A percentile compares a stretch with the other conserved stretches of the same genome.
These are phyloP conservation scores for Agonopterix arenella DNA, from an alignment of 2,888 invertebrate species.

Conservation along the genomic window DNA sequence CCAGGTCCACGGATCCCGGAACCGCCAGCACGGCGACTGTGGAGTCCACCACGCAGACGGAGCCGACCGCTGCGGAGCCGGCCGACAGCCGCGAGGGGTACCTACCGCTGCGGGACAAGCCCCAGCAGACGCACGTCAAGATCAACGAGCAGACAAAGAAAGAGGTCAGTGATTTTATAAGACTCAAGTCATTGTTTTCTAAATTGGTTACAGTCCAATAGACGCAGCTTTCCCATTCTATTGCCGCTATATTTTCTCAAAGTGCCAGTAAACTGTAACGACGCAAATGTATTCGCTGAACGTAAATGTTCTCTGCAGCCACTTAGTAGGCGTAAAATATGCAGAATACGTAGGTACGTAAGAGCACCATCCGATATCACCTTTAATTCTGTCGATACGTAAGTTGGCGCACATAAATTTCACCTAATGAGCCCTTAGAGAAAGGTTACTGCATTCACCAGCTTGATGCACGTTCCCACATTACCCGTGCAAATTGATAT, in stretches of 20 bases:
- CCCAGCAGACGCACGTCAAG: conserved; percentile 67
- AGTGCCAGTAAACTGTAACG: conserved; percentile 36
- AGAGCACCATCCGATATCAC: conserved; percentile 28
- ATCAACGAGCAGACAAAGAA: conserved; percentile 74
- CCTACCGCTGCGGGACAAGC: conserved; percentile 66
- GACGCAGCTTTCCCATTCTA: conserved; percentile 46
- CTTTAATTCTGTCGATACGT: conserved; percentile 20
- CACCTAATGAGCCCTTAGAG: conserved; percentile 48
- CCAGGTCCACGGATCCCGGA: conserved; percentile 49
- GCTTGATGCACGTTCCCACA: conserved; percentile 49
- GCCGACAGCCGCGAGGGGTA: conserved; percentile 70
- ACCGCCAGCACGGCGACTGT: conserved; percentile 50
- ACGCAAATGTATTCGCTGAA: conserved; percentile 28
- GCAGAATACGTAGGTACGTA: conserved; percentile 12
- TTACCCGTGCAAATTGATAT: conserved; percentile 53
- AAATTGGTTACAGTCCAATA: conserved; percentile 65
- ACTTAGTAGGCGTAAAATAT: conserved; percentile 23
- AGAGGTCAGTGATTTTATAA: conserved; percentile 70
- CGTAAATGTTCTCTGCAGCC: conserved; percentile 25
- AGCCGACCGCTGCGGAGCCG: conserved; percentile 49
- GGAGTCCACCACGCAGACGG: conserved; percentile 50
- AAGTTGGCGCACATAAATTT: conserved; percentile 40
- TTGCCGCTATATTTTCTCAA: conserved; percentile 34
- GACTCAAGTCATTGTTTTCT: conserved; percentile 41
- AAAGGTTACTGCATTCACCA: conserved; percentile 48